Base-by-base conservation (phyloP, 2,113 vertebrate species). In the Enhydra lutris region DNA sequence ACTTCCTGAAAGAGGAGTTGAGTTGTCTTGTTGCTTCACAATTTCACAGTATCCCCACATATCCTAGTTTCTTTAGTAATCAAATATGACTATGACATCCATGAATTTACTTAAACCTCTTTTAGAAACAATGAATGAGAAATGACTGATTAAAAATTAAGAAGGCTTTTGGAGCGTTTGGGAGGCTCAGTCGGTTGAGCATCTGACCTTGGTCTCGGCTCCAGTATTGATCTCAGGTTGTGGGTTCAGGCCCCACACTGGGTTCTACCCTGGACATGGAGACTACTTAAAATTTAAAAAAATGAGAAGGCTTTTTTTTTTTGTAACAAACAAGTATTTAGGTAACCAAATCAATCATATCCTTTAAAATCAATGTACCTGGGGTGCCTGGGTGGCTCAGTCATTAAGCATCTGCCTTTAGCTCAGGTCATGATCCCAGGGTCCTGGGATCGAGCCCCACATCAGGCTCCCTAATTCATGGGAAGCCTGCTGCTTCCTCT, bases 21-120 rank as follows among this genome's bases (percentile, higher is more conserved):
- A 91, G 31, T 84, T 7, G 34, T 93, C 50, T 84, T 87, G 42
- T 94, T 36, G 21, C 21, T 83, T 94, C 59, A 76, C 36, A 91
- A 29, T 94, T 81, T 85, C 71, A 92, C 55, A 21, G 3, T 74
- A 55, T 80, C 80, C 71, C 57, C 14, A 57, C 20, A 69, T 34
- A 23, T 67, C 34, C 83, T 84, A n/a, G 52, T 91, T 96, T 97
- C 63, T 94, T 82, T 92, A 78, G 4, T 87, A 96, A 95, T 18
- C 15, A 76, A 90, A 93, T 61, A 39, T 90, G 34, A 59, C 61
- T 80, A 31, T 71, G 42, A 92, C 67, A 81, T 97, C 57, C 59
- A 67, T 83, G 61, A 92, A 89, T 83, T 94, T 95, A 87, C 42
- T 50, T 29, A 92, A 65, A 82, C 14, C 24, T 34, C 84, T 84